These are phyloP conservation scores for Nomada ferruginata DNA, from an alignment of 2,888 invertebrate genomes.

Conservation along the genomic window DNA sequence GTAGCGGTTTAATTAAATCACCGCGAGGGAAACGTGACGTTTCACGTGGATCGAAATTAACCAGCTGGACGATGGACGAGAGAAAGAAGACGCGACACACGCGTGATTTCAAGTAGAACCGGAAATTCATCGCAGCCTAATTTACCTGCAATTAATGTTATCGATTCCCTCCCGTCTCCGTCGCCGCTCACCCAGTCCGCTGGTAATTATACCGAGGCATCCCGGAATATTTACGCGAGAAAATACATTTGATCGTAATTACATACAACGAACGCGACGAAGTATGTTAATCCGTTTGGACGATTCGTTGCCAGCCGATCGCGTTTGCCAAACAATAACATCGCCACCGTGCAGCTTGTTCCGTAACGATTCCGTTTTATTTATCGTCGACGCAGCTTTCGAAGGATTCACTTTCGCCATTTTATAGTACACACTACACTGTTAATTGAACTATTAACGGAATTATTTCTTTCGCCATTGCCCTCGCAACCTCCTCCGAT, in stretches of 20 bases:
- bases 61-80: conserved; percentile 21
- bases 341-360: not conserved
- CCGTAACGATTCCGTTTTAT: conserved; percentile 26
- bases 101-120: conserved; percentile 52
- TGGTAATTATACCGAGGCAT: conserved; percentile 58
- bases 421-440: no score
- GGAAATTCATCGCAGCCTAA: conserved; percentile 57
- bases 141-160: conserved; percentile 62
- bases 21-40: conserved; percentile 39
- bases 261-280: conserved; percentile 52
- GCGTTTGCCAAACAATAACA: conserved; percentile 60
- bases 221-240: conserved; percentile 57
- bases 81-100: conserved; percentile 26
- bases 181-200: not conserved
- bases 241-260: conserved; percentile 58
- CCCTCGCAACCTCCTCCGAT: no score
- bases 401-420: no score
- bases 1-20: conserved; percentile 66
- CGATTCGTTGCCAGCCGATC: conserved; percentile 54
- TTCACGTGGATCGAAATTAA: conserved; percentile 51
- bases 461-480: no score
- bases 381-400: not conserved
- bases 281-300: conserved; percentile 57
- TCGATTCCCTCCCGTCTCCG: conserved; percentile 38
- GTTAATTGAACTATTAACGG: no score